phyloP scores from a whole-genome alignment of 1,140 invertebrate genomes.

The Medauroidea extradentata region DNA sequence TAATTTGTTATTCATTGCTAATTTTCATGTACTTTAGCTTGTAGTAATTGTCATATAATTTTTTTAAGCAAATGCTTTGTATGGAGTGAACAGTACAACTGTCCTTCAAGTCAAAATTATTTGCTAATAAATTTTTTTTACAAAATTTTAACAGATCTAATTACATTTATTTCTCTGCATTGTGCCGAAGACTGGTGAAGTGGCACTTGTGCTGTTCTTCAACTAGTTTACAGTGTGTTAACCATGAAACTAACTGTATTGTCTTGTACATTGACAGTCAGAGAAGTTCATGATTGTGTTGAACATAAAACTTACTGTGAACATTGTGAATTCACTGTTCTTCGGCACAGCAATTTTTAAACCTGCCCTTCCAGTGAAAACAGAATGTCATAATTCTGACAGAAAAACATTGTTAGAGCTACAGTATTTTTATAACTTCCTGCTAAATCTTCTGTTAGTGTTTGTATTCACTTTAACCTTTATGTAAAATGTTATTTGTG shows the following conservation, averaged over 20 bases:
- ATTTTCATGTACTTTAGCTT: too few relatives aligned
- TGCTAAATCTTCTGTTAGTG: too few relatives aligned
- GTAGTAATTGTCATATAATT: too few relatives aligned
- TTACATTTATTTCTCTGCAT: constrained; percentile 1
- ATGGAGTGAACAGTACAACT: constrained; percentile 15
- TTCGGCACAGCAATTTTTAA: constrained; percentile 8
- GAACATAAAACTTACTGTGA: neutral
- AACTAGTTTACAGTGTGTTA: neutral
- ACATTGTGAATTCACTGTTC: constrained; percentile 15
- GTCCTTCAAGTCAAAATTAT: constrained; percentile 10
- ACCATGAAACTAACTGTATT: constrained; percentile 1
- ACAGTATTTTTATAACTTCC: too few relatives aligned
- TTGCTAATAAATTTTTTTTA: neutral
- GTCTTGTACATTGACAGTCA: constrained; percentile 9
- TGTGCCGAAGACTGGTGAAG: constrained; percentile 20
- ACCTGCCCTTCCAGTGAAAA: too few relatives aligned
- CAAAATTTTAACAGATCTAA: too few relatives aligned
- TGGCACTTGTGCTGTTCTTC: constrained; percentile 20
- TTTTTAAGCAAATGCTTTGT: too few relatives aligned
- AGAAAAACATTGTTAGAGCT: too few relatives aligned
- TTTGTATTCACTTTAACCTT: too few relatives aligned
- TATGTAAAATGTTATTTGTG: too few relatives aligned
- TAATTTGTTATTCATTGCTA: too few relatives aligned
- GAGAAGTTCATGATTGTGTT: constrained; percentile 6
- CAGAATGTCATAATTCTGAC: too few relatives aligned